These are phyloP conservation scores for Equus przewalskii DNA, from an alignment of 2,113 vertebrate genomes.

Conservation along the genomic window DNA sequence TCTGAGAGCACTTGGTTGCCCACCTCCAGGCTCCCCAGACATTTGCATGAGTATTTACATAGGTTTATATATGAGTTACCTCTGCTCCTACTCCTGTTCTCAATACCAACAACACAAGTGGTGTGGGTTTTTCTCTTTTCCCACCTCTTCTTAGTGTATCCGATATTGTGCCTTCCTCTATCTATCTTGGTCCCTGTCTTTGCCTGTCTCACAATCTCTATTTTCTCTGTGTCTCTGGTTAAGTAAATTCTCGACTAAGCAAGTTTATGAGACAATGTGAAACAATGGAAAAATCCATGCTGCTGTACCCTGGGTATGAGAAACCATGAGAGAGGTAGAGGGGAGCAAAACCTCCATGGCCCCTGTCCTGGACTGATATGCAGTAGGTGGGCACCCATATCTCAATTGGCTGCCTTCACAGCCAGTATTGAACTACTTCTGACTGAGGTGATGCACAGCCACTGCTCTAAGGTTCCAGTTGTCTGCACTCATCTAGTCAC, in stretches of 20 bases:
- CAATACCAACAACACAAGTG: not conserved
- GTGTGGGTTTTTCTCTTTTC: not conserved
- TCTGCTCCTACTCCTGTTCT: not conserved
- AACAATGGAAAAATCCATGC: not conserved
- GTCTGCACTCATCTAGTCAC: not conserved
- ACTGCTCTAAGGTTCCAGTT: not conserved
- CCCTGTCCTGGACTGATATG: too few species aligned
- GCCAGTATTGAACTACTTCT: not conserved
- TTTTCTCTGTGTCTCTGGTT: not conserved
- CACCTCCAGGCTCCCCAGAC: rapidly evolving
- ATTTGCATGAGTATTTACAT: not conserved
- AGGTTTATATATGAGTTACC: not conserved
- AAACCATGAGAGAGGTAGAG: not conserved
- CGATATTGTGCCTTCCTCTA: not conserved
- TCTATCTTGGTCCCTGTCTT: not conserved
- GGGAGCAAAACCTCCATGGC: not conserved
- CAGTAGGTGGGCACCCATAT: too few species aligned
- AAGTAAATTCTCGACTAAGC: not conserved
- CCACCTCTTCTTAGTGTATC: not conserved
- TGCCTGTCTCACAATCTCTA: not conserved
- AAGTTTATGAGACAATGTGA: not conserved
- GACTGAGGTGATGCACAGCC: not conserved
- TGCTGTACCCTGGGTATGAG: not conserved
- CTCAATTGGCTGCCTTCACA: not conserved
- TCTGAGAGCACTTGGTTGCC: not conserved